These are phyloP conservation scores for Callorhinus ursinus DNA, from an alignment of 2,113 vertebrate species.

Conservation along the genomic window DNA sequence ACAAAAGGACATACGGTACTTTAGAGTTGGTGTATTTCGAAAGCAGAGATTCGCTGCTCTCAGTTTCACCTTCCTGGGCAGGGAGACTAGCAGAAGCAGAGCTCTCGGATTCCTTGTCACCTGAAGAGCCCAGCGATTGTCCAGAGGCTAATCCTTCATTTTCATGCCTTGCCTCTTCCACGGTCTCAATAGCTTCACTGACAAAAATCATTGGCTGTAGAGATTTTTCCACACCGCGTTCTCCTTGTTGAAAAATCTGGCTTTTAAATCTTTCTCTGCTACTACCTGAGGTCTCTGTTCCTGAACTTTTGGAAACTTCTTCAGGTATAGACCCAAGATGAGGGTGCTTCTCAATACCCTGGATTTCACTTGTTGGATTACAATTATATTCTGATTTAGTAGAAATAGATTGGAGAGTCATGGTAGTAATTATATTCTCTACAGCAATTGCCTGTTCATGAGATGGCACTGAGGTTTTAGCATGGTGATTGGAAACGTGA, in stretches of 20 bases:
- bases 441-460: neutral
- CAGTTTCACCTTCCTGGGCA: constrained; percentile 72
- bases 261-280: constrained; percentile 57
- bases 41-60: constrained; percentile 78
- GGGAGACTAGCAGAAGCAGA: constrained; percentile 64
- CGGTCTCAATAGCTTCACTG: constrained; percentile 79
- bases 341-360: constrained; percentile 47
- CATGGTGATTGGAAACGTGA: constrained; percentile 1
- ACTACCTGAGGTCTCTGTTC: constrained; percentile 23
- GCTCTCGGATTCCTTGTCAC: constrained; percentile 44
- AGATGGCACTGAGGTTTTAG: neutral
- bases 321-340: constrained; percentile 44
- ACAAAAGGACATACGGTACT: constrained; percentile 87
- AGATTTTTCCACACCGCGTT: constrained; percentile 63
- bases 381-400: constrained; percentile 67
- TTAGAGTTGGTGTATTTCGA: constrained; percentile 86
- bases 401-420: constrained; percentile 46
- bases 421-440: neutral
- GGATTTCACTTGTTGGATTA: constrained; percentile 62
- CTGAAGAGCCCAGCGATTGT: constrained; percentile 21
- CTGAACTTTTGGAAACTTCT: constrained; percentile 66
- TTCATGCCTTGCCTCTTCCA: constrained; percentile 61
- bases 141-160: constrained; percentile 61
- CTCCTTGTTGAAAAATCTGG: constrained; percentile 69
- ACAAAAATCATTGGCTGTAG: constrained; percentile 76